Conservation (phyloP, 2,888 invertebrate species). For the Chymomyza amoena region DNA sequence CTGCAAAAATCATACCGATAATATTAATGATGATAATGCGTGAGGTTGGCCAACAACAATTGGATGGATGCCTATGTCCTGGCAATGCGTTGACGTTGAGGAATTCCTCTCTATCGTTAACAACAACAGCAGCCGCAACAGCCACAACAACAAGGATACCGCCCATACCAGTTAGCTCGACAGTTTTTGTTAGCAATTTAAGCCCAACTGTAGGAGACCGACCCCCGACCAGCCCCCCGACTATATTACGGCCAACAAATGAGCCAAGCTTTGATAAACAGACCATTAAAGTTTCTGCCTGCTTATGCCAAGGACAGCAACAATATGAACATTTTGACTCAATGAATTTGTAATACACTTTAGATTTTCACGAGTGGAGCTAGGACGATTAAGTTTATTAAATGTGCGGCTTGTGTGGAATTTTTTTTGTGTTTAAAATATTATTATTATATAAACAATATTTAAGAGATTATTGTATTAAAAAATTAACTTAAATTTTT, state of each 20-base stretch:
- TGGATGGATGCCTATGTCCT: not conserved
- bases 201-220: not conserved
- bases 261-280: conserved; percentile 56
- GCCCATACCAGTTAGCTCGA: not conserved
- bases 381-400: no score
- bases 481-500: no score
- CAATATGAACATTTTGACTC: not conserved
- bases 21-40: conserved; percentile 7
- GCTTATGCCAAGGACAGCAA: not conserved
- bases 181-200: not conserved
- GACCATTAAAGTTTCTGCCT: conserved; percentile 56
- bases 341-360: not conserved
- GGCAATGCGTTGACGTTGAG: not conserved
- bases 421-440: no score
- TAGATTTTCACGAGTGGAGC: no score
- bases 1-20: conserved; percentile 2
- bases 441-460: no score
- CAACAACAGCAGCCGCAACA: not conserved
- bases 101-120: not conserved
- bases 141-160: not conserved
- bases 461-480: no score
- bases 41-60: not conserved
- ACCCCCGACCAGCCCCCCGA: not conserved
- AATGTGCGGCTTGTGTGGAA: no score
- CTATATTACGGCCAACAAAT: conserved; percentile 39